Base-by-base conservation (phyloP, 2,113 vertebrate species). In the Motacilla alba region DNA sequence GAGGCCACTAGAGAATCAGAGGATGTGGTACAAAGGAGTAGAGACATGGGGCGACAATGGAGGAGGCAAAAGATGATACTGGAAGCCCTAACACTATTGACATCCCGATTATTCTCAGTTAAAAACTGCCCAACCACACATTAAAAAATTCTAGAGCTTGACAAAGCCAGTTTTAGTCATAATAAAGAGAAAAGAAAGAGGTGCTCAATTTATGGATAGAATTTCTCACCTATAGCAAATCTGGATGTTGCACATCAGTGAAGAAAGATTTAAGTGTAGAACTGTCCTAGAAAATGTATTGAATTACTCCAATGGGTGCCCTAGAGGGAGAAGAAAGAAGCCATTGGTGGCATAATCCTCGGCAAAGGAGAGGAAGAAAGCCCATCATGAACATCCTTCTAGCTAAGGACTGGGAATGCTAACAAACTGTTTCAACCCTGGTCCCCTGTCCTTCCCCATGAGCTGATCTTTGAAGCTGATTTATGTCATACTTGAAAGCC, bases 361-460 rank as follows among this genome's bases (percentile, higher is more conserved):
- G 1, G 41, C 7, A 70, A 68, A 67, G 1, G 3, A 31, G 20
- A 73, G n/a, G 24, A 72, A 68, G 41, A 52, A 76, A 76, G 6
- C 15, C 7, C 21, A 30, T 50, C 10, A 13, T 9, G 21, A 70
- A 5, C 16, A 27, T 52, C 4, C 7, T 81, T n/a, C 60, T 58
- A 50, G 37, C 18, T 81, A 78, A 81, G 39, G 20, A n/a, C 26
- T 28, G 14, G 14, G 26, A n/a, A 46, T 49, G 16, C 18, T 64
- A 46, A 66, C 8, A 33, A 41, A 30, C 17, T 35, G 11, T 31
- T 83, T 19, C 37, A 20, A 11, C 8, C 31, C 30, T 31, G 14
- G 13, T n/a, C 7, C 19, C 20, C 1, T 1, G 28, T 72, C 17
- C 18, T 52, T 18, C 7, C 13, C 30, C 30, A 16, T 2, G 11